phyloP scores from a whole-genome alignment of 2,888 invertebrate genomes.

The Dinocampus coccinellae region DNA sequence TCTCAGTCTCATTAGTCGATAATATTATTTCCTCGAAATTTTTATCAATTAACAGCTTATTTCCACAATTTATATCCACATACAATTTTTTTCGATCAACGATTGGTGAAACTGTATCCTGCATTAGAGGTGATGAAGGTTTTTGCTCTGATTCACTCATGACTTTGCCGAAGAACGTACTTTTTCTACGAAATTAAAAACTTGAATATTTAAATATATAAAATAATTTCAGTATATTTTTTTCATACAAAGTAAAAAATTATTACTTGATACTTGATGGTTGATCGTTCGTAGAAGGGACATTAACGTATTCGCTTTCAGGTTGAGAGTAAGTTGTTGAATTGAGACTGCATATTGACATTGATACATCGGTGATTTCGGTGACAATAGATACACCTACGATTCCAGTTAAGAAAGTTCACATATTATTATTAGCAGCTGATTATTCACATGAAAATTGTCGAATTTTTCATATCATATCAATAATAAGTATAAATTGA shows the following conservation, averaged over 20 bases:
- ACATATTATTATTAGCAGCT: not conserved
- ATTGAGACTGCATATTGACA: slow-evolving; percentile 71
- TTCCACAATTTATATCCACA: slow-evolving; percentile 37
- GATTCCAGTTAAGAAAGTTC: slow-evolving; percentile 40
- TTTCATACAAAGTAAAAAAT: slow-evolving; percentile 22
- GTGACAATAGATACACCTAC: slow-evolving; percentile 69
- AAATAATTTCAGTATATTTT: not conserved
- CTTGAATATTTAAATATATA: too few species aligned
- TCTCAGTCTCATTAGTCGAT: slow-evolving; percentile 47
- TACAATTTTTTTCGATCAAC: not conserved
- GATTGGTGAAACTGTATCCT: slow-evolving; percentile 16
- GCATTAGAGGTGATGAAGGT: slow-evolving; percentile 51
- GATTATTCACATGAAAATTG: slow-evolving; percentile 46
- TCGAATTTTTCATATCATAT: slow-evolving; percentile 16
- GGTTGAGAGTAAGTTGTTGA: slow-evolving; percentile 67
- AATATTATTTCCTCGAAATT: slow-evolving; percentile 42
- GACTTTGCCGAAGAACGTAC: slow-evolving; percentile 59
- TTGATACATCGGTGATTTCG: slow-evolving; percentile 71
- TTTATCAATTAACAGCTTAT: slow-evolving; percentile 53
- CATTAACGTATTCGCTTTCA: slow-evolving; percentile 70
- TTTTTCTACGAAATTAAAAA: slow-evolving; percentile 60
- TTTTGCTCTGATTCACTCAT: slow-evolving; percentile 55
- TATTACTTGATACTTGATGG: slow-evolving; percentile 61
- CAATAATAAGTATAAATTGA: not conserved
- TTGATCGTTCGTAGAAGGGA: slow-evolving; percentile 55